Percentiles rank a stretch among this genome's conserved stretches.
phyloP scores from a whole-genome alignment of 1,140 invertebrate species.

The Hylaeus volcanicus region DNA sequence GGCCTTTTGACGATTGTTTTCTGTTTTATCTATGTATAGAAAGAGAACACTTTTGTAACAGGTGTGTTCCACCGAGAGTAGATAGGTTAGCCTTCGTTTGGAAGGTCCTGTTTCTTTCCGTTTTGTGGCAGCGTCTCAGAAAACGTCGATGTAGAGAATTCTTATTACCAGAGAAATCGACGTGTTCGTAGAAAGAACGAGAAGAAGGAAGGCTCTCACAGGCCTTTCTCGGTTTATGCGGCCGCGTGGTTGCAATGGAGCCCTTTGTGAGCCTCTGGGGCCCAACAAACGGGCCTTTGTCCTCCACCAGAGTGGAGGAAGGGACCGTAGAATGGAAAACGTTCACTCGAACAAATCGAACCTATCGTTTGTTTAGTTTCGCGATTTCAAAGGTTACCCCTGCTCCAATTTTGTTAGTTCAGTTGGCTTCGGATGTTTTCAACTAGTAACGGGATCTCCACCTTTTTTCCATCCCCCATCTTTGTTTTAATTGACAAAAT shows the following conservation, averaged over 20 bases:
- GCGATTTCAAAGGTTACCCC: slow-evolving; percentile 48
- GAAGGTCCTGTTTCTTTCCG: background rate
- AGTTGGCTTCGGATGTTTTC: slow-evolving; percentile 8
- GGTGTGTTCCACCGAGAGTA: too few relatives aligned
- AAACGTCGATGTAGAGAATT: slow-evolving; percentile 35
- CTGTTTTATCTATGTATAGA: background rate
- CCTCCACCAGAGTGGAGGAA: slow-evolving; percentile 47
- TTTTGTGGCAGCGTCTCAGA: background rate
- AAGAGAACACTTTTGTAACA: too few relatives aligned
- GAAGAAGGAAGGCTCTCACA: slow-evolving; percentile 17
- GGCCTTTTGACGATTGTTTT: background rate
- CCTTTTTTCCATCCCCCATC: background rate
- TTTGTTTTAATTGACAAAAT: background rate
- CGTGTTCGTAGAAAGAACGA: slow-evolving; percentile 36
- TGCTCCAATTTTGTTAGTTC: slow-evolving; percentile 31
- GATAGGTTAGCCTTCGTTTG: too few relatives aligned
- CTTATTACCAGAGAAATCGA: slow-evolving; percentile 23
- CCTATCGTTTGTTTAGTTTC: slow-evolving; percentile 73
- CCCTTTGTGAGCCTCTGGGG: slow-evolving; percentile 61
- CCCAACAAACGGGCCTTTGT: slow-evolving; percentile 70
- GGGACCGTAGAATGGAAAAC: slow-evolving; percentile 60
- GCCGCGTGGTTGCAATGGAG: slow-evolving; percentile 61
- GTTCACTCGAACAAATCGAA: slow-evolving; percentile 62
- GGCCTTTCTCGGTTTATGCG: slow-evolving; percentile 21
- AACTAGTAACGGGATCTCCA: background rate